Evolutionary conservation across 1,140 invertebrate genomes (phyloP).

Genomic region (Zeugodacus cucurbitae): DNA sequence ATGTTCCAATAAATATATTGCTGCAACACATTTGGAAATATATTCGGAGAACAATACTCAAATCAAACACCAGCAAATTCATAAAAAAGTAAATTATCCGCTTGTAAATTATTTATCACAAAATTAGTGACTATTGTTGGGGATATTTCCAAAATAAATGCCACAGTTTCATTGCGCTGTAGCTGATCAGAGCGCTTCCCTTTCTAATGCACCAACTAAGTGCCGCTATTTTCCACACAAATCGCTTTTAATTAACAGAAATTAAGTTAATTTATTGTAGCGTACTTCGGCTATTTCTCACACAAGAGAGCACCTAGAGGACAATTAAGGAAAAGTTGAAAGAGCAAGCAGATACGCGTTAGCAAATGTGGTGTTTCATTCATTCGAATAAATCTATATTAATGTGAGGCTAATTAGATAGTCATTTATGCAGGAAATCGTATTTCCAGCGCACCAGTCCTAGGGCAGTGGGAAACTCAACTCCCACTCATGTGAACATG

Average conservation of each 20-base stretch:
- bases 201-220: not conserved
- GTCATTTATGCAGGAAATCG: not conserved
- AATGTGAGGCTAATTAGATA: not conserved
- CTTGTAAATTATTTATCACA: not conserved
- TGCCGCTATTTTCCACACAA: not conserved
- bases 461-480: not conserved
- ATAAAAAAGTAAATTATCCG: too few species aligned
- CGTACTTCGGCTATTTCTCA: not conserved
- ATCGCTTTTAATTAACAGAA: not conserved
- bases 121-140: not conserved
- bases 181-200: not conserved
- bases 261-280: not conserved
- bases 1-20: too few species aligned
- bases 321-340: not conserved
- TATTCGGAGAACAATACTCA: too few species aligned
- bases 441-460: not conserved
- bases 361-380: not conserved
- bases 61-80: too few species aligned
- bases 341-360: not conserved
- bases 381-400: not conserved
- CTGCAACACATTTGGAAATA: too few species aligned
- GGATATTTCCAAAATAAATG: not conserved
- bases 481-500: not conserved
- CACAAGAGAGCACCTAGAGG: not conserved
- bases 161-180: not conserved